Base-by-base conservation (phyloP, 2,797 vertebrate genomes). In the Cuniculus paca region DNA sequence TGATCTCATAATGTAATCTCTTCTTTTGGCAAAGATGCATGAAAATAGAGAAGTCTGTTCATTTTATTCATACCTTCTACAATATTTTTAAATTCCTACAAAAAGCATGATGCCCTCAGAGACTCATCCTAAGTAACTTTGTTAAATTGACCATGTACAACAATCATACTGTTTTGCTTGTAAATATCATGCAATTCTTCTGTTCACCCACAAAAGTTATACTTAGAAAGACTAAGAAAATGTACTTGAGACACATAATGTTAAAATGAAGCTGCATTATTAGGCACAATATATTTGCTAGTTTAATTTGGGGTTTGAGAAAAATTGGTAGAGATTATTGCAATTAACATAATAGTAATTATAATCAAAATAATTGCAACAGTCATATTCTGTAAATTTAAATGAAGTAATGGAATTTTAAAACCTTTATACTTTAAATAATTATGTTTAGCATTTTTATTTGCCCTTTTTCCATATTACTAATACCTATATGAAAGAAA, bases 321-420 rank as follows among this genome's bases (percentile, higher is more conserved):
- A 45, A 95, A 94, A 63, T 36, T 91, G 83, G 14, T 81, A 84
- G 34, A 79, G 63, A 70, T 91, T 97, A 94, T 94, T 97, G 2
- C 63, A 96, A 97, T 96, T 78, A 90, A 83, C 31, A 78, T 13
- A 56, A 96, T 96, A 91, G 77, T 63, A 93, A 96, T 95, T 91
- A 94, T 92, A 97, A 96, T 96, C 80, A 96, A 93, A 95, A 94
- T 97, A 87, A 95, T 88, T 96, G 12, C 13, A 26, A 63, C 39
- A 10, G 74, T 96, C 6, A 8, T 75, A 88, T 48, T 88, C 26
- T 72, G 70, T 89, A 96, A 87, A 94, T 91, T 95, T 95, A 92
- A 95, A 84, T 84, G 72, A 88, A 91, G 60, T 94, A 28, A 61
- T 31, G n/a, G 22, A 86, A 95, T 88, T 93, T 93, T 48, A 52